Evolutionary conservation across 2,113 vertebrate genomes (phyloP), one percentile per base, ranked within the genome.

Genomic region (Dolichotis patagonum): DNA sequence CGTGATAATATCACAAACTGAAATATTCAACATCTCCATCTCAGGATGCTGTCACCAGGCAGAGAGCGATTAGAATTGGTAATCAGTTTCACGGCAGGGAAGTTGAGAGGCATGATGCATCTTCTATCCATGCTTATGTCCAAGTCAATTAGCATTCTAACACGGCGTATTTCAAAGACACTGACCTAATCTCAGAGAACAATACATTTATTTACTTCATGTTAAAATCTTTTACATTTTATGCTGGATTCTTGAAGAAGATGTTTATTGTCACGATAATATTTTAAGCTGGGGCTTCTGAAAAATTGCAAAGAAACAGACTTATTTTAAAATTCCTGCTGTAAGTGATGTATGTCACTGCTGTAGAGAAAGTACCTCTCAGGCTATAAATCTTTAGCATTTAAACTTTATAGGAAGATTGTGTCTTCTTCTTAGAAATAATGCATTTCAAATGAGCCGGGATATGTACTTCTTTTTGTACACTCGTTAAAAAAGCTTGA

Each of bases 11-110:
- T 98, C 99, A 97, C 98, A 98, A 98, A 98, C 98, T 99, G 97
- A 99, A 99, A 99, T 99, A 99, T 99, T 99, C 98, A 98, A 98
- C 98, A 98, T 98, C 98, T 99, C 98, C 98, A 98, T 98, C 98
- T 98, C 98, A 96, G 98, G 98, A 96, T 98, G 98, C 98, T 99
- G 98, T 99, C 98, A 98, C 97, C 97, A 98, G 97, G 98, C 98
- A 99, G 98, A 98, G 98, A 98, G 96, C 63, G 97, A 99, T 99
- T 99, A 99, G 99, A 99, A 99, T 99, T 99, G 98, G 98, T 98
- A 99, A 99, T 99, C 98, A 99, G 98, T 98, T 98, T 98, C 98
- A 95, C 98, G 98, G 98, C 98, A 98, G 98, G 98, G 98, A 98
- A 98, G 97, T 97, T 98, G 98, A 99, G 97, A 98, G 98, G 98